Evolutionary conservation across 2,113 vertebrate genomes (phyloP), one percentile per base, ranked within the genome.

Genomic region (Puffinus mauretanicus): DNA sequence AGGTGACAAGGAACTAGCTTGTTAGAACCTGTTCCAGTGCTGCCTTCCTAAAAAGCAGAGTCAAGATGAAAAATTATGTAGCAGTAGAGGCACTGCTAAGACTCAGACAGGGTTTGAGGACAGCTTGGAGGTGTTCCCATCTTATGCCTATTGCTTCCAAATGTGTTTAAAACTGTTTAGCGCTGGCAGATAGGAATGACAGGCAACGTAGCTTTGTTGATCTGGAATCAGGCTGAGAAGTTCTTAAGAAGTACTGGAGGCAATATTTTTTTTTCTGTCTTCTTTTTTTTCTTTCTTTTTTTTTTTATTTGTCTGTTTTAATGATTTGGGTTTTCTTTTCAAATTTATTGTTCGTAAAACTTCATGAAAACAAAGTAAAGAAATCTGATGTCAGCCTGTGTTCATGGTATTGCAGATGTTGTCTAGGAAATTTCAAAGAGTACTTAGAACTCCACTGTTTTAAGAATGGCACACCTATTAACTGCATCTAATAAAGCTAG

Each of bases 41-140:
- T 94, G 25, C 21, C 55, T 92, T 92, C 77, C 64, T 75, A n/a
- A 67, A 86, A 95, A 93, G 64, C 15, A 82, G 11, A 93, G 55
- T 80, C 66, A 82, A 73, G 29, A 57, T 65, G 46, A 84, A 93
- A 93, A 95, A 84, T 58, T 10, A 65, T 82, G 81, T 85, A 81
- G 34, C 24, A 80, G 38, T n/a, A 26, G 19, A 67, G 19, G 42
- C 86, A 70, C 20, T 86, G 14, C 19, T 76, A 80, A 65, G 54
- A 77, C 14, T 57, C 42, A 70, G 25, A 57, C 13, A 61, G n/a
- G 25, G 36, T 72, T 81, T 86, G 51, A 97, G 88, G 76, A 26
- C 58, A 93, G 22, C 12, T 90, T 80, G 81, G 40, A 65, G 58
- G 61, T 83, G 62, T 88, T 92, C 15, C 16, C 1, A 3, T 65